Evolutionary conservation across 2,888 invertebrate species (phyloP).

Genomic region (Drosophila colorata): DNA sequence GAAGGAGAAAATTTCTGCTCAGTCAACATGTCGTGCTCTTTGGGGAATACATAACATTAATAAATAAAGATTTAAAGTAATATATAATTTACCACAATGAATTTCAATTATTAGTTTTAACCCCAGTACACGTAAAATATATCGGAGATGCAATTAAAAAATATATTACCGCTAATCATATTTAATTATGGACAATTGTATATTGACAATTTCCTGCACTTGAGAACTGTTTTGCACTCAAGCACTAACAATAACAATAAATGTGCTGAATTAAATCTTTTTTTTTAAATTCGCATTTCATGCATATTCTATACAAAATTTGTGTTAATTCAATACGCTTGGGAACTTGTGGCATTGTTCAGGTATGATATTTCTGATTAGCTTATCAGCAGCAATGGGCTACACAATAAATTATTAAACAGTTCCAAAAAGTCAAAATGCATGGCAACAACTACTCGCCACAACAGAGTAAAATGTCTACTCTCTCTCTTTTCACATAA

Average conservation of each 20-base stretch:
- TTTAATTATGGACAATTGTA: constrained; percentile 26
- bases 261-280: constrained; percentile 9
- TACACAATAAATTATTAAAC: constrained; percentile 25
- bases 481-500: neutral
- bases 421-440: constrained; percentile 11
- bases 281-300: constrained; percentile 17
- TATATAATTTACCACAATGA: constrained; percentile 2
- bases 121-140: neutral
- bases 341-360: constrained; percentile 37
- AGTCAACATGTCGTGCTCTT: constrained; percentile 1
- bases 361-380: constrained; percentile 25
- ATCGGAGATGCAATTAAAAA: neutral
- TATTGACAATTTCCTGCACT: constrained; percentile 30
- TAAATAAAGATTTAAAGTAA: neutral
- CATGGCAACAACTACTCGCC: constrained; percentile 27
- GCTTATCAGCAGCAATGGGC: constrained; percentile 34
- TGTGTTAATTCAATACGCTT: constrained; percentile 20
- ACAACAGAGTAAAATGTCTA: constrained; percentile 26
- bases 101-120: neutral
- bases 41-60: neutral
- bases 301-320: constrained; percentile 24
- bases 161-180: constrained; percentile 9
- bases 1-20: constrained; percentile 3
- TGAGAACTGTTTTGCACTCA: constrained; percentile 5
- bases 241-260: constrained; percentile 13